Base-by-base conservation (phyloP, 92 coral and sea anemone species). In the Zoanthus solanderi region DNA sequence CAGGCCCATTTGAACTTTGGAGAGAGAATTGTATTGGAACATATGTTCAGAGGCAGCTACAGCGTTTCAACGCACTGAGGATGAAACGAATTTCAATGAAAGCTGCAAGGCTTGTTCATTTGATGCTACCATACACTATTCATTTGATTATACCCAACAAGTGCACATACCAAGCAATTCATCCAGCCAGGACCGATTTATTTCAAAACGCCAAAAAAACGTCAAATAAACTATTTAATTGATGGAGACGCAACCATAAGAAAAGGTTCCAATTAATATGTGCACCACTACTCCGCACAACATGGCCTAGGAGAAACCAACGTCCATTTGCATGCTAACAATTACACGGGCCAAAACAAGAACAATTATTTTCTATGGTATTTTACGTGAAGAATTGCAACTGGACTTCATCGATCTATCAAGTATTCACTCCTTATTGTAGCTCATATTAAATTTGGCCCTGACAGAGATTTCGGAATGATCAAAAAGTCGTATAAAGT, bases 151-250 rank as follows among this genome's bases (percentile, higher is more conserved):
- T 87, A 91, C 95, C 11, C 95, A 92, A 73, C 95, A 87, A 45
- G 77, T 90, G 0, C 96, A 93, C 46, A 76, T 91, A 9, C 96
- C 96, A 0, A 76, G 94, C 52, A 93, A 93, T 56, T 93, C 92
- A 6, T 90, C 90, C 90, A 93, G 83, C 94, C 96, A 28, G 96
- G 96, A 0, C 94, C 91, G 9, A 93, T 93, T 9, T 93, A 91
- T 50, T 93, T 93, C 50, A 90, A 93, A 60, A 89, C 91, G 15
- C 92, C 89, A 10, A 71, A 91, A 46, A 93, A 93, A 61, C 73
- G 63, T 32, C 92, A 93, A 72, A 86, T 90, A 0, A 92, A 90
- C 74, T 90, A 73, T 72, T 72, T 90, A 42, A 88, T 93, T 28
- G 92, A 88, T 30, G 92, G 90, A 45, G 85, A 90, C 34, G 85